Percentiles rank a stretch among this genome's conserved stretches.
Evolutionary conservation across 2,888 invertebrate species (phyloP).

Genomic region (Scrobipalpa atriplicella): DNA sequence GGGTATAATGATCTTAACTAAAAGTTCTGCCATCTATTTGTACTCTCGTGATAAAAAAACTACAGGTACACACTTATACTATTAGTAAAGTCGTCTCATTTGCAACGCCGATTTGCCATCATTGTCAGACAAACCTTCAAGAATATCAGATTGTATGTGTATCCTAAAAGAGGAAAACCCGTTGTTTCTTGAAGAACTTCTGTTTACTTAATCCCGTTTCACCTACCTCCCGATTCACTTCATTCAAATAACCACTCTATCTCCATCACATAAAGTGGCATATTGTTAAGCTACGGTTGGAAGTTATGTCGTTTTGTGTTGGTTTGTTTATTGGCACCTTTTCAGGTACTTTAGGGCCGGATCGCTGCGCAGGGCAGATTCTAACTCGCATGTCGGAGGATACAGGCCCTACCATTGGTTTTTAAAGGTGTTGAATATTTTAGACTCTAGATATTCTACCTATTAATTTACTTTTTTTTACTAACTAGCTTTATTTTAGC

Average conservation of each 20-base stretch:
- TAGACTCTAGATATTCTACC: no score
- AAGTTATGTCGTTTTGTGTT: conserved; percentile 44
- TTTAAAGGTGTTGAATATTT: no score
- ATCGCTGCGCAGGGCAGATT: conserved; percentile 65
- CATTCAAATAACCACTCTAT: conserved; percentile 36
- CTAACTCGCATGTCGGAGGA: conserved; percentile 52
- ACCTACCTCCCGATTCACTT: conserved; percentile 40
- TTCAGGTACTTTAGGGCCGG: conserved; percentile 74
- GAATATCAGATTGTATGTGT: neutral
- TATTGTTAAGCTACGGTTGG: conserved; percentile 35
- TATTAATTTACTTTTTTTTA: no score
- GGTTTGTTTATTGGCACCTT: conserved; percentile 74
- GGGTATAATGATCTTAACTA: no score
- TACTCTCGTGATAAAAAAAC: no score
- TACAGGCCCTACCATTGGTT: conserved; percentile 46
- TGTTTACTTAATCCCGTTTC: conserved; percentile 29
- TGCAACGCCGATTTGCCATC: no score
- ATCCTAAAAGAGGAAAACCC: conserved; percentile 61
- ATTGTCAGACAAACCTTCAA: conserved; percentile 1
- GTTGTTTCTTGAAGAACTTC: conserved; percentile 74
- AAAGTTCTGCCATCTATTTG: no score
- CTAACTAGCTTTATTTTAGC: no score
- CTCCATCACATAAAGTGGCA: conserved; percentile 34
- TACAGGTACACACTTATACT: no score
- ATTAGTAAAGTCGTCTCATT: no score